A percentile compares a stretch with the other conserved stretches of the same genome.
Conservation (phyloP, 2,113 vertebrate genomes). For the Genyomyrus donnyi region DNA sequence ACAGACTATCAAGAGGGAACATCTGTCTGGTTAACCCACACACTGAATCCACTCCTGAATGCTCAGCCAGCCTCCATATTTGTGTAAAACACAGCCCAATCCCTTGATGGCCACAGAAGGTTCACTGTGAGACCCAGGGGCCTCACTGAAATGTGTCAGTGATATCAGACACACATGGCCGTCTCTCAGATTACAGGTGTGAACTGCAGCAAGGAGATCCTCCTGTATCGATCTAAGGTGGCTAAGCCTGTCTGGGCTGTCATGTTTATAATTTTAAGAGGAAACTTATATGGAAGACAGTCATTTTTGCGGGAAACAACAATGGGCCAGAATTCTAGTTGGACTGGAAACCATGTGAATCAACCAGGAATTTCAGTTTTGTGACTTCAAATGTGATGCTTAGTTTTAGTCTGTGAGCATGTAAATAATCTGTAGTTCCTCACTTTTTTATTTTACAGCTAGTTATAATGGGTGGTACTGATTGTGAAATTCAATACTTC, state of each 20-base stretch:
- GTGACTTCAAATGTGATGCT: neutral
- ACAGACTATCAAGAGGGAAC: neutral
- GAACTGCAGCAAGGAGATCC: neutral
- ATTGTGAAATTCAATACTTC: neutral
- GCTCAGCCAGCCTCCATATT: neutral
- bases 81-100: neutral
- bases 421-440: neutral
- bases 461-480: neutral
- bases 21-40: constrained; percentile 19
- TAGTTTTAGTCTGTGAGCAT: neutral
- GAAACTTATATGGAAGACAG: neutral
- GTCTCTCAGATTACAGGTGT: neutral
- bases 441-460: neutral
- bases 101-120: neutral
- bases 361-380: neutral
- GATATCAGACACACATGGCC: neutral
- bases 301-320: neutral
- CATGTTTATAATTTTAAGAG: neutral
- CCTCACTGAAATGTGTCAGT: neutral
- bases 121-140: neutral
- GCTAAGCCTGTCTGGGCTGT: neutral
- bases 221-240: neutral
- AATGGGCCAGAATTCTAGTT: neutral
- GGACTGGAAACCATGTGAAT: neutral
- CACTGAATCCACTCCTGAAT: neutral